Conservation (phyloP, 2,113 vertebrate species). For the Tinamus guttatus region DNA sequence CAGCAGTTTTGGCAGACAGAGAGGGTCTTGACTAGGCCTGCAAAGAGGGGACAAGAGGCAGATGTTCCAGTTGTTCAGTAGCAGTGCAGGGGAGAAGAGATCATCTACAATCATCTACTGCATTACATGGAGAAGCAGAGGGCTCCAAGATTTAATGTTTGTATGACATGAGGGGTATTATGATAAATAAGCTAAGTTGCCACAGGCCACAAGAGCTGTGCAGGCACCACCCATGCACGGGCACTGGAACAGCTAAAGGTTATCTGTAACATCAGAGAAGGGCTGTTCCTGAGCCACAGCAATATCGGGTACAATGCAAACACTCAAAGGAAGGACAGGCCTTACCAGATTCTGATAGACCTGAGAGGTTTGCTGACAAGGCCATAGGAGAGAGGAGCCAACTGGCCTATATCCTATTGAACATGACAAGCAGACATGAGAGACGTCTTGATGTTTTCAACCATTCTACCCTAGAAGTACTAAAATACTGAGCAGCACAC, state of each 20-base stretch:
- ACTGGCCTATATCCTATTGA: not conserved
- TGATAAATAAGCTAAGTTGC: not conserved
- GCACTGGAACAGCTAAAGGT: not conserved
- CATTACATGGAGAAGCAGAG: not conserved
- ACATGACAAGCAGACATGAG: not conserved
- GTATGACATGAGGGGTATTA: not conserved
- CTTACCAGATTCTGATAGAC: not conserved
- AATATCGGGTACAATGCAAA: not conserved
- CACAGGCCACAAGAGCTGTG: not conserved
- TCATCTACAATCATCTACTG: not conserved
- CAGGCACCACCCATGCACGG: not conserved
- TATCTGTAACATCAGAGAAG: not conserved
- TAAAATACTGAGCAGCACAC: not conserved
- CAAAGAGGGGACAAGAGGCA: not conserved
- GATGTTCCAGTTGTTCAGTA: not conserved
- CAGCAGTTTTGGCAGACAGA: not conserved
- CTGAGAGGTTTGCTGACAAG: not conserved
- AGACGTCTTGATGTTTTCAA: not conserved
- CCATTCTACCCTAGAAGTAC: not conserved
- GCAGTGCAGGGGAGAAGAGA: not conserved
- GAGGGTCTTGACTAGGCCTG: not conserved
- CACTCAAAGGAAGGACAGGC: not conserved
- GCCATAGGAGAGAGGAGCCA: not conserved
- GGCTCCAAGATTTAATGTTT: not conserved
- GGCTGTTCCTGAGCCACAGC: not conserved